Percentiles rank a stretch among this genome's conserved stretches.
phyloP scores from a whole-genome alignment of 1,140 invertebrate species.

The Drosophila tsacasi region DNA sequence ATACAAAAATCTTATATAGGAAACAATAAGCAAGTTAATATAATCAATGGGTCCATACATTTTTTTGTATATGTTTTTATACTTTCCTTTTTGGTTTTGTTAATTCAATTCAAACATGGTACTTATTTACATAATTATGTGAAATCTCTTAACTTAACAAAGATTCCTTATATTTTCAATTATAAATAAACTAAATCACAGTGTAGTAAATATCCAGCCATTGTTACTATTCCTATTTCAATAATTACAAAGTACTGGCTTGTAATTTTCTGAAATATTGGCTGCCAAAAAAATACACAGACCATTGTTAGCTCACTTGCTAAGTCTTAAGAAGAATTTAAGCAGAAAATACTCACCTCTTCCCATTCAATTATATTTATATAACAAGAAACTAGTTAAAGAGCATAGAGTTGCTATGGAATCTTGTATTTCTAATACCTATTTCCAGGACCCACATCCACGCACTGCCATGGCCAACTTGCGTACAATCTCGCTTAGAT shows the following conservation, averaged over 20 bases:
- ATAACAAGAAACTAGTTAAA: not conserved
- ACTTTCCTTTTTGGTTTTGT: no score
- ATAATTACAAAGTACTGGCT: constrained; percentile 8
- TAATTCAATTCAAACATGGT: no score
- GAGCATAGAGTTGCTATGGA: not conserved
- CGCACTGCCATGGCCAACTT: not conserved
- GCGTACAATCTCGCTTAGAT: constrained; percentile 1
- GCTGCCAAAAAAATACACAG: not conserved
- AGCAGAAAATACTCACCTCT: no score
- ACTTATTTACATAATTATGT: no score
- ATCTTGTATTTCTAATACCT: constrained; percentile 6
- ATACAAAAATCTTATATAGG: no score
- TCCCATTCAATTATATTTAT: not conserved
- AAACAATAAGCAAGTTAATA: no score
- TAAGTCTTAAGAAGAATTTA: not conserved
- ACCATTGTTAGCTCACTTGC: not conserved
- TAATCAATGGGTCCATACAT: no score
- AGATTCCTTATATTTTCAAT: not conserved
- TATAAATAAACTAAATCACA: not conserved
- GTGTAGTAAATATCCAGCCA: not conserved
- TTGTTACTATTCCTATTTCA: not conserved
- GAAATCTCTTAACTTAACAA: no score
- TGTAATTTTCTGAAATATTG: constrained; percentile 7
- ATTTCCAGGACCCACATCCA: constrained; percentile 4
- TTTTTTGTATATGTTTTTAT: no score